Evolutionary conservation across 92 coral and sea anemone species (phyloP).

Genomic region (Micromussa lordhowensis): DNA sequence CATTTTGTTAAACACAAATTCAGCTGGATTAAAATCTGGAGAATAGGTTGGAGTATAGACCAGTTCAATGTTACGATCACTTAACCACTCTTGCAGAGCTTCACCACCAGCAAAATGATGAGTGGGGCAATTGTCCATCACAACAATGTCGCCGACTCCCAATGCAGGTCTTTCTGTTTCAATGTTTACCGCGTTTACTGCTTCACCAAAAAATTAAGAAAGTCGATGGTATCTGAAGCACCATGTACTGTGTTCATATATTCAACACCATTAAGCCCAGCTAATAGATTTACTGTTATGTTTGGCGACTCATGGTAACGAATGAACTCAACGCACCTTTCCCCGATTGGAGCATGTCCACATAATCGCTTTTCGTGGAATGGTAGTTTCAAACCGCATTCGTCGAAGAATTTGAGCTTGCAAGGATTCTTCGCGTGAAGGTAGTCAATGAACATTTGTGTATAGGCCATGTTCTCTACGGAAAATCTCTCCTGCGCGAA

Average conservation of each 20-base stretch:
- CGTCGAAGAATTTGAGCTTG: conserved; percentile 60
- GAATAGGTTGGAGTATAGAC: conserved; percentile 64
- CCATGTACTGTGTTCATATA: conserved; percentile 39
- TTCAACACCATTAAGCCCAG: conserved; percentile 50
- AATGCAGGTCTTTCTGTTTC: conserved; percentile 57
- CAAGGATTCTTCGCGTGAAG: conserved; percentile 41
- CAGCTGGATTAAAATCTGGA: conserved; percentile 64
- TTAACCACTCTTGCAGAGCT: conserved; percentile 43
- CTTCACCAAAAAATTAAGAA: conserved; percentile 46
- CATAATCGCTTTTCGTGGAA: conserved; percentile 49
- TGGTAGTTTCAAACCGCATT: conserved; percentile 66
- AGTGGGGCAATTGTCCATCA: conserved; percentile 65
- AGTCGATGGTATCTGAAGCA: conserved; percentile 31
- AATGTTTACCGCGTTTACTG: conserved; percentile 37
- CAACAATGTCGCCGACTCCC: conserved; percentile 49
- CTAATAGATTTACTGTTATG: conserved; percentile 63
- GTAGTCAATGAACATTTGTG: too few species aligned
- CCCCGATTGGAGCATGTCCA: conserved; percentile 66
- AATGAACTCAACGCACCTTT: conserved; percentile 62
- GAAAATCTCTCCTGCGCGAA: conserved; percentile 35
- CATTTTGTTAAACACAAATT: conserved; percentile 56
- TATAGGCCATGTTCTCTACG: too few species aligned
- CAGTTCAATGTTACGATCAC: conserved; percentile 58
- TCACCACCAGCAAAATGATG: conserved; percentile 62
- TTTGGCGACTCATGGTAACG: conserved; percentile 55